Evolutionary conservation across 1,140 invertebrate species (phyloP).

Genomic region (Pygmarrhopalites habei): DNA sequence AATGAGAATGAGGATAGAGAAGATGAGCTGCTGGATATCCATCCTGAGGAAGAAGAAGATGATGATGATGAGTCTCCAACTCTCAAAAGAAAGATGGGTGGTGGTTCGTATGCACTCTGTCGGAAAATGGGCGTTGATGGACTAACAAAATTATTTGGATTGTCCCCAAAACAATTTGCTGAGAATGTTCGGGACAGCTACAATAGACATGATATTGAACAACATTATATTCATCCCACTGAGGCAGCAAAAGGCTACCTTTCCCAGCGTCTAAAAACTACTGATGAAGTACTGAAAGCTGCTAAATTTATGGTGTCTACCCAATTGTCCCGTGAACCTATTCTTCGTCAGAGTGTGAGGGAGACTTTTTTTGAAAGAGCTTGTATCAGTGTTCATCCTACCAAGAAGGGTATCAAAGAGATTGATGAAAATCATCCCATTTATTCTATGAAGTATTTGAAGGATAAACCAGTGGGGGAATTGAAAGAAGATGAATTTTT

Average conservation of each 20-base stretch:
- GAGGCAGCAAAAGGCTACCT: slow-evolving; percentile 71
- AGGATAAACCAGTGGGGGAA: slow-evolving; percentile 88
- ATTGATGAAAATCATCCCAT: slow-evolving; percentile 89
- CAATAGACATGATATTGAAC: slow-evolving; percentile 92
- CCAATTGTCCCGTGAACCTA: slow-evolving; percentile 84
- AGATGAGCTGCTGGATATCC: too few species aligned
- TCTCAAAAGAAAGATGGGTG: slow-evolving; percentile 76
- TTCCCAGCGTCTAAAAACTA: slow-evolving; percentile 52
- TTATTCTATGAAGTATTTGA: slow-evolving; percentile 84
- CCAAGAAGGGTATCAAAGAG: slow-evolving; percentile 83
- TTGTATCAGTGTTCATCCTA: slow-evolving; percentile 72
- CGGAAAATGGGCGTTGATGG: slow-evolving; percentile 72
- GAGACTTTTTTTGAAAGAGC: slow-evolving; percentile 88
- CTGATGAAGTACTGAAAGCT: slow-evolving; percentile 76
- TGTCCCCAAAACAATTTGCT: slow-evolving; percentile 92
- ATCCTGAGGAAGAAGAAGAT: slow-evolving; percentile 43
- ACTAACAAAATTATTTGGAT: slow-evolving; percentile 83
- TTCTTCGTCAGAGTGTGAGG: slow-evolving; percentile 74
- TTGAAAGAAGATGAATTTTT: slow-evolving; percentile 85
- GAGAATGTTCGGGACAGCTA: slow-evolving; percentile 96
- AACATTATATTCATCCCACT: slow-evolving; percentile 69
- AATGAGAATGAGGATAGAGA: too few species aligned
- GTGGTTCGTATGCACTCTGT: slow-evolving; percentile 78
- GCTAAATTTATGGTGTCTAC: slow-evolving; percentile 89
- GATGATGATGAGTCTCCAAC: slow-evolving; percentile 49